Percentiles rank a stretch among this genome's conserved stretches.
Evolutionary conservation across 2,888 invertebrate genomes (phyloP).

Genomic region (Noctua comes): DNA sequence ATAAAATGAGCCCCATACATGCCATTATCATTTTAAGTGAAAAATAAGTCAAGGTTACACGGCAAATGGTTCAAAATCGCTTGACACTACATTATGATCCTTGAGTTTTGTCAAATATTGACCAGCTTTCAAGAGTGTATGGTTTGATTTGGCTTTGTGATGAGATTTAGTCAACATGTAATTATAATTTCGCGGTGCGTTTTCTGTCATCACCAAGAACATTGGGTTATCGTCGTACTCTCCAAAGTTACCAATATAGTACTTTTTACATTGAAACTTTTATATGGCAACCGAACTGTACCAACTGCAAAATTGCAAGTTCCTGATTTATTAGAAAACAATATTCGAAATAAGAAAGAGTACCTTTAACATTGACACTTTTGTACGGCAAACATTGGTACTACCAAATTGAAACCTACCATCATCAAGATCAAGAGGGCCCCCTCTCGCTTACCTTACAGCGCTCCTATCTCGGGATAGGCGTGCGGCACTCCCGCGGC

Average conservation of each 20-base stretch:
- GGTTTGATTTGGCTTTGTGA: not conserved
- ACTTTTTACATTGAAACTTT: not conserved
- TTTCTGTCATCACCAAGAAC: conserved; percentile 17
- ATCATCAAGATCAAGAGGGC: conserved; percentile 31
- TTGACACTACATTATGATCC: not conserved
- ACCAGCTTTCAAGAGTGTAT: not conserved
- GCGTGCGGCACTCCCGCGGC: conserved; percentile 96
- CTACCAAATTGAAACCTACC: no score
- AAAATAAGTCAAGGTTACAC: not conserved
- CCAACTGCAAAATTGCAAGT: not conserved
- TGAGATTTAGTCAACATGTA: not conserved
- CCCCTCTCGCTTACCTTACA: conserved; percentile 88
- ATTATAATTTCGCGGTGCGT: not conserved
- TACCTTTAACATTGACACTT: not conserved
- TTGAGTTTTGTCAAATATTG: not conserved
- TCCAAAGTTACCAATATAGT: not conserved
- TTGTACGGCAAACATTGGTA: not conserved
- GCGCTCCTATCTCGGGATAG: conserved; percentile 96
- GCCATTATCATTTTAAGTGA: conserved; percentile 9
- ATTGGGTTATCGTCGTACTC: not conserved
- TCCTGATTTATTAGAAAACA: not conserved
- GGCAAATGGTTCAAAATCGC: not conserved
- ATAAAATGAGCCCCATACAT: conserved; percentile 2
- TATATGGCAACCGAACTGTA: not conserved
- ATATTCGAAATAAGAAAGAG: not conserved